phyloP scores from a whole-genome alignment of 2,888 invertebrate species.

The Epinotia ramella region DNA sequence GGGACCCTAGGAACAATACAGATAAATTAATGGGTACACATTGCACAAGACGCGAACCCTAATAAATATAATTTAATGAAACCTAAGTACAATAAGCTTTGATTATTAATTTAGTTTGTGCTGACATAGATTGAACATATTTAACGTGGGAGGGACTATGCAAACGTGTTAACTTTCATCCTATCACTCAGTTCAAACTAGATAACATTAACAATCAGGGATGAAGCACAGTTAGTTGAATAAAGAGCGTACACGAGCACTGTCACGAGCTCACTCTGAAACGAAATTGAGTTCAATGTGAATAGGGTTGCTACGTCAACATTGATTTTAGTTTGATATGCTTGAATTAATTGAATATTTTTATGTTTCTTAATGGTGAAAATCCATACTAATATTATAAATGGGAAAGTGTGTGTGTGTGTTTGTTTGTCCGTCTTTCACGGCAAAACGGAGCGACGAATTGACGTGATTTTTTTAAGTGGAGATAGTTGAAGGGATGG shows the following conservation, averaged over 20 bases:
- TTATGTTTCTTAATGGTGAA: no score
- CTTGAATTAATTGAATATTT: no score
- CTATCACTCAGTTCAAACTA: not conserved
- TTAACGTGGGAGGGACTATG: not conserved
- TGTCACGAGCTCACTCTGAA: slow-evolving; percentile 52
- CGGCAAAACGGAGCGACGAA: no score
- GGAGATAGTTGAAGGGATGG: no score
- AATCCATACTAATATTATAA: no score
- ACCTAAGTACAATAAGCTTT: not conserved
- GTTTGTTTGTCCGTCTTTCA: no score
- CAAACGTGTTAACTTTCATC: not conserved
- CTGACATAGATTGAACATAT: not conserved
- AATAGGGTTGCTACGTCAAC: slow-evolving; percentile 45
- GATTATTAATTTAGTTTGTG: slow-evolving; percentile 1
- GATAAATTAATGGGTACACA: slow-evolving; percentile 25
- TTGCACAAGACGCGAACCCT: slow-evolving; percentile 10
- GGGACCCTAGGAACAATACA: slow-evolving; percentile 20
- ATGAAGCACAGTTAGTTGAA: slow-evolving; percentile 41
- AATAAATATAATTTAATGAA: slow-evolving; percentile 13
- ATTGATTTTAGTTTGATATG: not conserved
- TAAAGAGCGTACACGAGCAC: slow-evolving; percentile 47
- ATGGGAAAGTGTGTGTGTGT: no score
- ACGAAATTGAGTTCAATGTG: slow-evolving; percentile 59
- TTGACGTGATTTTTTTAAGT: no score
- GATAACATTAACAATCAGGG: slow-evolving; percentile 38